Evolutionary conservation across 2,113 vertebrate species (phyloP), one percentile per base, ranked within the genome.

Genomic region (Centrocercus urophasianus): DNA sequence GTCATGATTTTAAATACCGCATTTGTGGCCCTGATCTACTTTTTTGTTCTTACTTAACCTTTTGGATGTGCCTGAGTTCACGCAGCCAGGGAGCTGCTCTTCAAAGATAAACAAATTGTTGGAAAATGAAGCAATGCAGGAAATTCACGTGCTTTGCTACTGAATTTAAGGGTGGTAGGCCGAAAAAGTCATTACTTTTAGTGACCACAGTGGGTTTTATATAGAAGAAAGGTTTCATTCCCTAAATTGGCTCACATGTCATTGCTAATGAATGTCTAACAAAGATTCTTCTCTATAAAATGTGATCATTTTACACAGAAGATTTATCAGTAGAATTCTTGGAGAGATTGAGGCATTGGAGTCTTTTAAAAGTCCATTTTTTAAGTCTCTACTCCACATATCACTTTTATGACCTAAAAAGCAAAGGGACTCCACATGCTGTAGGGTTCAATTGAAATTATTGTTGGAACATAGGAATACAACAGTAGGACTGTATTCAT

Each of bases 321-420:
- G 96, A 96, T 97, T 96, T 97, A 94, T 96, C 96, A 96, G 95
- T 92, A 21, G 76, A 95, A 93, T 96, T 96, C 93, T 96, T 96
- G 96, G 96, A 96, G 95, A 94, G 91, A 95, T 74, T 87, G 96
- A 96, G 95, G 92, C 88, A 95, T 94, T 94, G 91, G 95, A 96
- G 93, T 96, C 96, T 95, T 97, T 97, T 97, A 96, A 97, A 97
- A 93, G 94, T 96, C 96, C 88, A 90, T 97, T 96, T 96, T 96
- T 96, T 75, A 95, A 95, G 96, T 93, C 94, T 95, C 89, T 91
- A 89, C 95, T 97, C 96, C 96, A 97, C 91, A 77, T 92, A 95
- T 74, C 90, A 88, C 95, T 97, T 97, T 96, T 95, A 96, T 97
- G 97, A 96, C 97, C 97, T 97, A 95, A 96, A 97, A 97, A 96